phyloP scores from a whole-genome alignment of 2,113 vertebrate species.

The Zosterops lateralis region DNA sequence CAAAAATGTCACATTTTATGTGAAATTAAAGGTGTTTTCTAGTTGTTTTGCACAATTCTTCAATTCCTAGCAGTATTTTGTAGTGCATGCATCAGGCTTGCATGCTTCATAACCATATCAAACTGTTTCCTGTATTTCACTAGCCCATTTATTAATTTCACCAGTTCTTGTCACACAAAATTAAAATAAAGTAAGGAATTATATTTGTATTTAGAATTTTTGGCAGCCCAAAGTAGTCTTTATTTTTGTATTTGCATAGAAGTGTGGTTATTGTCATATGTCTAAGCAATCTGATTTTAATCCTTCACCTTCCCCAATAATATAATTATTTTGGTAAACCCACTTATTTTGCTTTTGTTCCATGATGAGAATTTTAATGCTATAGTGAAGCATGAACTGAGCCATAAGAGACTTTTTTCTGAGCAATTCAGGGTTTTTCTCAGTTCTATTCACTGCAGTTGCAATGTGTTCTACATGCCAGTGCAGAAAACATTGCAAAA shows the following conservation, averaged over 20 bases:
- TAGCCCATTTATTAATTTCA: not conserved
- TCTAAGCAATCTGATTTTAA: not conserved
- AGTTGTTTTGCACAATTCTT: not conserved
- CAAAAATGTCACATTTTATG: not conserved
- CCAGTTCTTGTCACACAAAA: not conserved
- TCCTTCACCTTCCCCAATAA: not conserved
- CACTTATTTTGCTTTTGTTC: not conserved
- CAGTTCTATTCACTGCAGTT: conserved; percentile 2
- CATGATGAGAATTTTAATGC: not conserved
- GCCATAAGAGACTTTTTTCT: not conserved
- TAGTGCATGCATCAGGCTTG: not conserved
- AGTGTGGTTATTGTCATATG: not conserved
- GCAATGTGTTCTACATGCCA: conserved; percentile 20
- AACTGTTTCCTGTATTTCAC: not conserved
- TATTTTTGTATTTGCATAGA: not conserved
- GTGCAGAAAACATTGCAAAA: not conserved
- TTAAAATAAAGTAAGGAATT: not conserved
- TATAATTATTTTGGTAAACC: not conserved
- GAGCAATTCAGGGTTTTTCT: not conserved
- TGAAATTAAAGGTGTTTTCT: not conserved
- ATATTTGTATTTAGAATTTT: not conserved
- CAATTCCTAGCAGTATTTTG: not conserved
- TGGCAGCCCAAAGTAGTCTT: not conserved
- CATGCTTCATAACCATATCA: not conserved
- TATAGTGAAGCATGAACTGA: not conserved